Conservation (phyloP, 2,888 invertebrate species). For the Prenolepis imparis region DNA sequence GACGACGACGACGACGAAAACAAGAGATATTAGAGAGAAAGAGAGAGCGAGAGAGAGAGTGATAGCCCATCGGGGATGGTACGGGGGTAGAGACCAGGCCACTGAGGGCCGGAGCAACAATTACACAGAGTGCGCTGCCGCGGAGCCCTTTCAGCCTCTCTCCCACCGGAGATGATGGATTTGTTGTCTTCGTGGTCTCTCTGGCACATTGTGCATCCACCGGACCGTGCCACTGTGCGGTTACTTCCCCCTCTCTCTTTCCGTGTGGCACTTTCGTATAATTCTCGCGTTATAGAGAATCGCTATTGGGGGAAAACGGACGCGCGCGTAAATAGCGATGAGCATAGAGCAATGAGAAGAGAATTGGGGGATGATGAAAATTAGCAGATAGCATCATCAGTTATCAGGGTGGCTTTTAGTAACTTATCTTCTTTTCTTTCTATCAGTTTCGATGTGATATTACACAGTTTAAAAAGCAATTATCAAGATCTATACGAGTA, state of each 20-base stretch:
- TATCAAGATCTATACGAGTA: neutral
- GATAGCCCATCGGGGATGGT: conserved; percentile 33
- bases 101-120: conserved; percentile 79
- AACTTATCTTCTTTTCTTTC: neutral
- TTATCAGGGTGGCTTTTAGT: neutral
- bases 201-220: conserved; percentile 72
- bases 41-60: conserved; percentile 13
- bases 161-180: conserved; percentile 78
- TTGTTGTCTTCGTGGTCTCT: conserved; percentile 79
- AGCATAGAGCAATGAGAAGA: conserved; percentile 17
- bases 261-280: conserved; percentile 46
- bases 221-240: conserved; percentile 62
- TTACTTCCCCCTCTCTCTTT: conserved; percentile 13
- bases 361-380: conserved; percentile 37
- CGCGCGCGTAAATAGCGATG: conserved; percentile 46
- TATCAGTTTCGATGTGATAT: neutral
- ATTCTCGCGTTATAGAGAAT: conserved; percentile 34
- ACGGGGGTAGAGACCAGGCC: conserved; percentile 74
- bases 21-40: neutral
- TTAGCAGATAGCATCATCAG: conserved; percentile 14
- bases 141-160: conserved; percentile 79
- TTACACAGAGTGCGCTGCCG: conserved; percentile 79
- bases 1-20: conserved; percentile 22
- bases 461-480: neutral
- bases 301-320: conserved; percentile 42